Base-by-base conservation (phyloP, 2,113 vertebrate genomes). In the Proteles cristata region DNA sequence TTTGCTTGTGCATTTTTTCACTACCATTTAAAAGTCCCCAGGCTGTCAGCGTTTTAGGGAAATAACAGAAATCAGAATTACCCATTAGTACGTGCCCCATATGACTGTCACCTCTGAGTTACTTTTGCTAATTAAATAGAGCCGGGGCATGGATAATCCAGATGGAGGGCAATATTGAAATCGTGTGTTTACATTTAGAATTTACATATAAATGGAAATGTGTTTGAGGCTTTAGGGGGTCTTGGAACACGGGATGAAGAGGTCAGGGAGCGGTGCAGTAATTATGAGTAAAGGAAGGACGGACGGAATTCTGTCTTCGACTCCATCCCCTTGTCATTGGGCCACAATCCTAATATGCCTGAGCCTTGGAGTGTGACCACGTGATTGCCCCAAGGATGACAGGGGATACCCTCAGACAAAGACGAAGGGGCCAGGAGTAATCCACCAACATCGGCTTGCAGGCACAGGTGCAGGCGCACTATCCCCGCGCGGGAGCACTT, bases 61-160 rank as follows among this genome's bases (percentile, higher is more conserved):
- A 91, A 96, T 94, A 93, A 80, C 50, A 95, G 76, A 83, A 97
- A 45, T 77, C 50, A 80, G 43, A 96, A 95, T 93, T 79, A 92
- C 39, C 71, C 68, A 87, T 53, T 28, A 66, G 58, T 28, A 26
- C 63, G 25, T 94, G 90, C 63, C 79, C 82, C 58, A 63, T 8
- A 28, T 16, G 63, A 39, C 25, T 65, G 88, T 85, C 43, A 61
- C 31, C 35, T 85, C 77, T 50, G 25, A 68, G 19, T 93, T 66
- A 11, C 87, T 85, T 80, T 53, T 76, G 33, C 35, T 89, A 92
- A 94, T 58, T 21, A 11, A 79, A 65, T 2, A 63, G n/a, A 69
- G 28, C 17, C 39, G 7, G 45, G 15, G 31, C n/a, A 9, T 4
- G 1, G 35, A 43, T 35, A 35, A 83, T 89, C n/a, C n/a, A 58